Percentiles rank a stretch among this genome's conserved stretches.
Conservation (phyloP, 1,140 invertebrate species). For the Matsumurasca onukii region DNA sequence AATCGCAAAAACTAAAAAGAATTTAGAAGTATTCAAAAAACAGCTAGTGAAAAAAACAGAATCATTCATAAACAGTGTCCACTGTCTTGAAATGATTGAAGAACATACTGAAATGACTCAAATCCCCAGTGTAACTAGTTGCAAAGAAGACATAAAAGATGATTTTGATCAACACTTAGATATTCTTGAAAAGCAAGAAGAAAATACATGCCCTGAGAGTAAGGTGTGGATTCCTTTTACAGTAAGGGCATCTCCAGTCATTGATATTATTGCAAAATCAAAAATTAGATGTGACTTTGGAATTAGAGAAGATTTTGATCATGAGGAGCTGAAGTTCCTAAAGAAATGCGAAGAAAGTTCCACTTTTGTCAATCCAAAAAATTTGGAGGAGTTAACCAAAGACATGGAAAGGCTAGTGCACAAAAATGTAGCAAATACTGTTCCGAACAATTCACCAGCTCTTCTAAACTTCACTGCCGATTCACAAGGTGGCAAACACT, state of each 20-base stretch:
- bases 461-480: too few relatives aligned
- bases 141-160: not conserved
- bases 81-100: not conserved
- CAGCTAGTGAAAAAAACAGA: not conserved
- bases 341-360: not conserved
- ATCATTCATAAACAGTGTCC: not conserved
- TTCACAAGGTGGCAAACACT: too few relatives aligned
- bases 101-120: not conserved
- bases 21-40: not conserved
- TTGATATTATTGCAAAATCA: not conserved
- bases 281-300: too few relatives aligned
- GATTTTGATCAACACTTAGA: not conserved
- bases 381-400: not conserved
- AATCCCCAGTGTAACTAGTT: not conserved
- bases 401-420: not conserved
- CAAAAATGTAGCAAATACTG: not conserved
- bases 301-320: too few relatives aligned
- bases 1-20: not conserved
- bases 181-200: not conserved
- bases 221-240: not conserved
- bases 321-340: not conserved
- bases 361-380: not conserved
- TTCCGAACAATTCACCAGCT: not conserved
- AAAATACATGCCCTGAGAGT: not conserved
- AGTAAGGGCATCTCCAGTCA: not conserved